Conservation (phyloP, 1,140 invertebrate genomes). For the Phymorhynchus buccinoides region DNA sequence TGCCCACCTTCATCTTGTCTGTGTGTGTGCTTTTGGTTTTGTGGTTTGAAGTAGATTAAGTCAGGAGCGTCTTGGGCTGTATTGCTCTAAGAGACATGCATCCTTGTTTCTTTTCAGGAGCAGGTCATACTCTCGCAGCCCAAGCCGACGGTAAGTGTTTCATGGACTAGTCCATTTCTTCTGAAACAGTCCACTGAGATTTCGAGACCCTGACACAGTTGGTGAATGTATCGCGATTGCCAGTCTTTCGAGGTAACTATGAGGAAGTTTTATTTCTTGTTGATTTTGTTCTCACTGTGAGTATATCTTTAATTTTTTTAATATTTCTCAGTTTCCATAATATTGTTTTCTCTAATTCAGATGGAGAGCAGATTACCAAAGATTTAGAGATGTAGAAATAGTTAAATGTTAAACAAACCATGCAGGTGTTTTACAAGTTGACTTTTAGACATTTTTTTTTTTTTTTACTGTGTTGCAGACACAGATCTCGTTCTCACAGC, state of each 20-base stretch:
- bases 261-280: neutral
- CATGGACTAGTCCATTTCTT: neutral
- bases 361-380: slow-evolving; percentile 3
- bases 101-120: slow-evolving; percentile 11
- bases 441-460: neutral
- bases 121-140: slow-evolving; percentile 22
- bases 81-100: neutral
- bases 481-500: slow-evolving; percentile 14
- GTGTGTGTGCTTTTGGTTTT: neutral
- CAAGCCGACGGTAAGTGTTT: slow-evolving; percentile 1
- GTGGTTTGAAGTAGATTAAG: neutral
- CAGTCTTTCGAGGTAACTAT: neutral
- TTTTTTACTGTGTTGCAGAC: slow-evolving; percentile 9
- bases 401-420: neutral
- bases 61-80: neutral
- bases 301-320: neutral
- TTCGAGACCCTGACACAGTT: neutral
- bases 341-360: neutral
- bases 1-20: too few species aligned
- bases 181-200: neutral
- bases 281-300: neutral
- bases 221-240: neutral
- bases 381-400: neutral
- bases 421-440: neutral
- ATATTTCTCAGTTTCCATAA: neutral